phyloP scores from a whole-genome alignment of 2,113 vertebrate genomes.

The Serranochromis macrocephalus region DNA sequence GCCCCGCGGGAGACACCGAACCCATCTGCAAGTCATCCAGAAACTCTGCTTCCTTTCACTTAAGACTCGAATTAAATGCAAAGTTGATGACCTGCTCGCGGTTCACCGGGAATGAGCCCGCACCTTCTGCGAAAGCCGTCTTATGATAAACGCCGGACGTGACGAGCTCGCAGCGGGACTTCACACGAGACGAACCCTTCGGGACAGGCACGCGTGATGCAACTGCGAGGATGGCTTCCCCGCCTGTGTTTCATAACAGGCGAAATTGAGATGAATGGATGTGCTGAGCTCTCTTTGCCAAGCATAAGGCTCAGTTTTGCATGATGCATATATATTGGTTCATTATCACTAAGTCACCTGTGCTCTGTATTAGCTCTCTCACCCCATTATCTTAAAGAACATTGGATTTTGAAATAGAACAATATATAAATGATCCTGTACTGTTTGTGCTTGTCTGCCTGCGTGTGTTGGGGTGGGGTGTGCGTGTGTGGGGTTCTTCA shows the following conservation, averaged over 20 bases:
- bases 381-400: slow-evolving; percentile 53
- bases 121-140: slow-evolving; percentile 1
- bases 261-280: slow-evolving; percentile 40
- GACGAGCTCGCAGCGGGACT: background rate
- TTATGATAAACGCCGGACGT: slow-evolving; percentile 1
- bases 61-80: slow-evolving; percentile 46
- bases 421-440: slow-evolving; percentile 41
- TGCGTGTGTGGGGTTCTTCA: background rate
- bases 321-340: slow-evolving; percentile 71
- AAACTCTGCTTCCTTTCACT: slow-evolving; percentile 32
- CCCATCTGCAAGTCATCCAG: slow-evolving; percentile 3
- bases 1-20: slow-evolving; percentile 3
- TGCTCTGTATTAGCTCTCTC: slow-evolving; percentile 40
- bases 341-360: slow-evolving; percentile 67
- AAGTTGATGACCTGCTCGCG: slow-evolving; percentile 22
- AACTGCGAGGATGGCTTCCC: background rate
- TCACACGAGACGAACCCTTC: background rate
- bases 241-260: slow-evolving; percentile 33
- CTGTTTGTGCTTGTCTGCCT: background rate
- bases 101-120: background rate
- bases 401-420: slow-evolving; percentile 52
- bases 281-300: slow-evolving; percentile 12
- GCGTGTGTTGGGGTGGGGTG: background rate
- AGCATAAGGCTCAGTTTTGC: slow-evolving; percentile 49
- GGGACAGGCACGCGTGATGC: slow-evolving; percentile 15